Percentiles rank a stretch among this genome's conserved stretches.
Evolutionary conservation across 2,888 invertebrate species (phyloP).

Genomic region (Perizoma affinitatum): DNA sequence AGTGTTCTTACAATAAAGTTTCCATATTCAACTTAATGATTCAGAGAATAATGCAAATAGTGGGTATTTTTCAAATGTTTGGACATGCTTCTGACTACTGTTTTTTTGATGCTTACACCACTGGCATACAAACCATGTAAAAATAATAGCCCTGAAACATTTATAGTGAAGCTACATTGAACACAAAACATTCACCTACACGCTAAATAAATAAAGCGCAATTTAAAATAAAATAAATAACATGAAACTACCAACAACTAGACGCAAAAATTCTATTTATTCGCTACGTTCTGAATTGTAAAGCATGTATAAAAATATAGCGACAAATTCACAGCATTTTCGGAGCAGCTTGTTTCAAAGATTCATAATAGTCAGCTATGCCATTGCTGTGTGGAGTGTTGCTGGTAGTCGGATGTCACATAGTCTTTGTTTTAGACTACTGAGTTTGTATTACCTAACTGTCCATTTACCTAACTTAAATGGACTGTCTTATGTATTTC

Average conservation of each 20-base stretch:
- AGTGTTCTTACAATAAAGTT: too few relatives aligned
- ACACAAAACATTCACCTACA: background rate
- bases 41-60: too few relatives aligned
- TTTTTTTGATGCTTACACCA: too few relatives aligned
- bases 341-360: constrained; percentile 20
- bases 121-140: too few relatives aligned
- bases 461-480: too few relatives aligned
- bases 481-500: too few relatives aligned
- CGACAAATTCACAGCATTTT: constrained; percentile 22
- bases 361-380: constrained; percentile 23
- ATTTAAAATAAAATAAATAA: constrained; percentile 20
- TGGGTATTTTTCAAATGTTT: too few relatives aligned
- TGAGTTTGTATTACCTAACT: background rate
- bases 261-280: constrained; percentile 20
- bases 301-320: constrained; percentile 24
- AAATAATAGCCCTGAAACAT: too few relatives aligned
- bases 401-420: background rate
- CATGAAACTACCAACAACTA: constrained; percentile 13
- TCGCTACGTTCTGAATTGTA: constrained; percentile 18
- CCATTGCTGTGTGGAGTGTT: constrained; percentile 13
- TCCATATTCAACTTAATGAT: too few relatives aligned
- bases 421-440: background rate
- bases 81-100: too few relatives aligned
- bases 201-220: constrained; percentile 17
- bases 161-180: too few relatives aligned